These are phyloP conservation scores for Acleris holmiana DNA, from an alignment of 2,888 invertebrate species.

Conservation along the genomic window DNA sequence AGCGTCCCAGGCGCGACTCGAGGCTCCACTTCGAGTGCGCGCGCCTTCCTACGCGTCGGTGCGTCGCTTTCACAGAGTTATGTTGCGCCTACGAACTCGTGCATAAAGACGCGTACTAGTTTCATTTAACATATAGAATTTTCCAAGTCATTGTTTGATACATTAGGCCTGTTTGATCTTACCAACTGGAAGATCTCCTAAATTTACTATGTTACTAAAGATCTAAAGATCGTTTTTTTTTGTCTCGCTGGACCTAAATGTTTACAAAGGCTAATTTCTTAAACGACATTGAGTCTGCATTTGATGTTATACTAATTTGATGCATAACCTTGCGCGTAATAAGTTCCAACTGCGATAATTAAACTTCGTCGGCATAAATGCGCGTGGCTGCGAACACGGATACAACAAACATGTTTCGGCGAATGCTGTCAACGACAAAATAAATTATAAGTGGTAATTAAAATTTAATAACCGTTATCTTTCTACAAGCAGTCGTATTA, in stretches of 20 bases:
- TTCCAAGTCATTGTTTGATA: conserved; percentile 19
- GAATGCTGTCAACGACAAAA: conserved; percentile 18
- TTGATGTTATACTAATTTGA: conserved; percentile 16
- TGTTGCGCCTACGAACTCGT: conserved; percentile 67
- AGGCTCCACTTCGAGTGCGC: conserved; percentile 50
- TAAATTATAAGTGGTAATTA: conserved; percentile 8
- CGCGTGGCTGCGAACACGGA: conserved; percentile 11
- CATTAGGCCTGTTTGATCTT: conserved; percentile 1
- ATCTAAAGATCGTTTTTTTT: too few species aligned
- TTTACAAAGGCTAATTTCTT: not conserved
- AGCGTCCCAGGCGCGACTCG: conserved; percentile 54
- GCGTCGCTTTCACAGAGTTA: conserved; percentile 72
- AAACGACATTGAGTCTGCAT: conserved; percentile 6
- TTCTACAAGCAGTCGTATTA: not conserved
- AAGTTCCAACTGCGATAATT: conserved; percentile 21
- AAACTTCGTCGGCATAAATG: conserved; percentile 5
- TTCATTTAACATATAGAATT: conserved; percentile 63
- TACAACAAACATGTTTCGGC: conserved; percentile 17
- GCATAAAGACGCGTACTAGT: conserved; percentile 43
- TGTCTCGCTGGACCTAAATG: not conserved
- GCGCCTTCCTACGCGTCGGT: conserved; percentile 64
- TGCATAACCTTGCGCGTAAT: conserved; percentile 16
- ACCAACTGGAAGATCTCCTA: not conserved
- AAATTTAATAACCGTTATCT: conserved; percentile 16
- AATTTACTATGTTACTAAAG: too few species aligned